Evolutionary conservation across 2,113 vertebrate genomes (phyloP), one percentile per base, ranked within the genome.

Genomic region (Sander vitreus): DNA sequence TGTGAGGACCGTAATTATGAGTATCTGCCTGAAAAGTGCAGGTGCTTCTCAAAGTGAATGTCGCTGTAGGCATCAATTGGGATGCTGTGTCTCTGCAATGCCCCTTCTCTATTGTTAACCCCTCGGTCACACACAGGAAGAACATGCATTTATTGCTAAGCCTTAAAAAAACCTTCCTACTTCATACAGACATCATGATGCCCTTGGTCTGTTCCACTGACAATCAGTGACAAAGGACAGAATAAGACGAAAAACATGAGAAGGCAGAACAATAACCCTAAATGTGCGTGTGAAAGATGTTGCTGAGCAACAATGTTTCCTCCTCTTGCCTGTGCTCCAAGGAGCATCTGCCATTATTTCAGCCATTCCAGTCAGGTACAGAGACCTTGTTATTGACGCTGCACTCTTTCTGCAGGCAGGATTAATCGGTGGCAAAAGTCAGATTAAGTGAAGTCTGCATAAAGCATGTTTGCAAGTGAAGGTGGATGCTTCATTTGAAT

Each of bases 21-120:
- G 82, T 76, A 7, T 82, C 57, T n/a, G 83, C 59, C 78, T 90
- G 90, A 91, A 89, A 84, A 87, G 88, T 90, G 85, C 93, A 94
- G 87, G 89, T 93, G 93, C 85, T 55, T 80, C 76, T 80, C 76
- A 53, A 77, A 85, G 76, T 71, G 68, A 72, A 58, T 23, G 55
- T 54, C 27, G 12, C 65, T 63, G 21, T 53, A 84, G 58, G 77
- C 74, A 51, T 67, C 59, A 69, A 23, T 81, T 81, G 63, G 78
- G 8, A 39, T 33, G 51, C 47, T 57, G 18, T 60, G 5, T 66
- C 3, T 4, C 69, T 67, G 30, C 55, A 67, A 48, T 85, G 66
- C 62, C 66, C 72, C 19, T 60, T 63, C 76, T 85, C 53, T 80
- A 66, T 63, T 33, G 73, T 84, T 59, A 65, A 57, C 36, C 48